These are phyloP conservation scores for Empis livida DNA, from an alignment of 2,888 invertebrate genomes.

Conservation along the genomic window DNA sequence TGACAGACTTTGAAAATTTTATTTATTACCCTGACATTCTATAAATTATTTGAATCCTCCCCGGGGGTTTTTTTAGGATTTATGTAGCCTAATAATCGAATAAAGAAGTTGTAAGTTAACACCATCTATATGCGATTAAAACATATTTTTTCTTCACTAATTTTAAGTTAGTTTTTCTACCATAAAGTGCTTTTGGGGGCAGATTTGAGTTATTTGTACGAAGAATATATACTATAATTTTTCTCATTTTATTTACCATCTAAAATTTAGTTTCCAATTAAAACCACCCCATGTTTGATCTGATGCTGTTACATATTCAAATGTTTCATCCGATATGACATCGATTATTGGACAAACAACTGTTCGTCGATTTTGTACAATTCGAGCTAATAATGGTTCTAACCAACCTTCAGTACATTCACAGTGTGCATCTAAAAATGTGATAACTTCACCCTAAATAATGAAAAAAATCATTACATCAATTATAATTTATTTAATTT, in stretches of 20 bases:
- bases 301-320: slow-evolving; percentile 96
- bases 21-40: no score
- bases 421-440: slow-evolving; percentile 37
- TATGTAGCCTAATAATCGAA: no score
- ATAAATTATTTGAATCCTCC: no score
- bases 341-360: slow-evolving; percentile 98
- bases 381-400: slow-evolving; percentile 83
- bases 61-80: no score
- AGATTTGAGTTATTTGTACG: no score
- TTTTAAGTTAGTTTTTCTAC: no score
- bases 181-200: no score
- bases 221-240: slow-evolving; percentile 2
- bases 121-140: no score
- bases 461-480: background rate
- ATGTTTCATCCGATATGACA: slow-evolving; percentile 96
- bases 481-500: background rate
- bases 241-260: slow-evolving; percentile 55
- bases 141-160: no score
- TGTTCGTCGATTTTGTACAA: slow-evolving; percentile 81
- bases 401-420: slow-evolving; percentile 88
- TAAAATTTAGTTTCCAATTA: slow-evolving; percentile 98
- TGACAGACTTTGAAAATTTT: no score
- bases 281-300: slow-evolving; percentile 99
- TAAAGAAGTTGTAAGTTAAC: no score
- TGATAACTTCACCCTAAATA: slow-evolving; percentile 33